phyloP scores from a whole-genome alignment of 2,797 vertebrate species.

The Lacerta bilineata region DNA sequence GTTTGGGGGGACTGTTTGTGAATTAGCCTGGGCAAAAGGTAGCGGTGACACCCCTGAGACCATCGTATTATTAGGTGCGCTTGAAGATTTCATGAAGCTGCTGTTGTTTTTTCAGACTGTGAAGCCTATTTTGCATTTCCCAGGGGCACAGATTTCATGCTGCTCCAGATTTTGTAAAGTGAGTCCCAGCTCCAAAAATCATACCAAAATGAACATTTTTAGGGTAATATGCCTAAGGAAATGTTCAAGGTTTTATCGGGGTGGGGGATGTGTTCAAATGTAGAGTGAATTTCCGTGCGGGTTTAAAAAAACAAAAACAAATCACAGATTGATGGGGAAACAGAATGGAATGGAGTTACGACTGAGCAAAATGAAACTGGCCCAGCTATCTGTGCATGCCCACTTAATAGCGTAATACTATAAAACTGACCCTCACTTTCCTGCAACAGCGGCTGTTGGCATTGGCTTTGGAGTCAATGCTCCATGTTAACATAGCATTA shows the following conservation, averaged over 20 bases:
- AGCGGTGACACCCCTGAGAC: not conserved
- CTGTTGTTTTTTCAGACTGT: no score
- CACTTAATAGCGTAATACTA: not conserved
- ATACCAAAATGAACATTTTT: no score
- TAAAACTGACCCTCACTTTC: constrained; percentile 17
- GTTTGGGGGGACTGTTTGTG: not conserved
- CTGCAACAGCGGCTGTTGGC: constrained; percentile 49
- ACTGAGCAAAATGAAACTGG: not conserved
- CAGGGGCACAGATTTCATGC: no score
- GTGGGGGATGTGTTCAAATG: no score
- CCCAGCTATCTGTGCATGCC: not conserved
- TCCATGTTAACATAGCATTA: constrained; percentile 74
- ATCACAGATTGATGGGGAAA: no score
- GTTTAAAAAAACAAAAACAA: not conserved
- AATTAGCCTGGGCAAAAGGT: not conserved
- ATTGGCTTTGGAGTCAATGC: constrained; percentile 21
- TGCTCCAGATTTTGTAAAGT: no score
- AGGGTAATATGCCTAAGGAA: no score
- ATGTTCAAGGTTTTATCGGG: no score
- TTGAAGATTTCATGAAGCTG: no score
- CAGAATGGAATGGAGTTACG: no score
- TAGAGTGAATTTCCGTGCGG: not conserved
- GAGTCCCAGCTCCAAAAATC: no score
- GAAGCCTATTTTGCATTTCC: no score
- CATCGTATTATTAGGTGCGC: not conserved